phyloP scores from a whole-genome alignment of 1,140 invertebrate species.

The Brachionus rubens region DNA sequence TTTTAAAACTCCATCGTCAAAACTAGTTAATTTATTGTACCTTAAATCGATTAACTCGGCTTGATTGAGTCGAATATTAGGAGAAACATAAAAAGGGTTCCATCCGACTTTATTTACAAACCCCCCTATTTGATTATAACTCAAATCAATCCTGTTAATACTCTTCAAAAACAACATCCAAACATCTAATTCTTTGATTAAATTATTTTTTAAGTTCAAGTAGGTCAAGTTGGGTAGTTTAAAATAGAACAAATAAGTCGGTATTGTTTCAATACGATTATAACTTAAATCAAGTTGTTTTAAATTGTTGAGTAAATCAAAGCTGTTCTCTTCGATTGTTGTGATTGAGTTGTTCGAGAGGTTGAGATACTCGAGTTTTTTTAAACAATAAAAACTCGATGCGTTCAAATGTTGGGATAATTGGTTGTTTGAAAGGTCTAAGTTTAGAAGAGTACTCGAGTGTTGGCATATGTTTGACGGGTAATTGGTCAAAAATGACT shows the following conservation, averaged over 20 bases:
- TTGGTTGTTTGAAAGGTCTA: slow-evolving; percentile 12
- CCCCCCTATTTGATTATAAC: slow-evolving; percentile 12
- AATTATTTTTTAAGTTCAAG: slow-evolving; percentile 1
- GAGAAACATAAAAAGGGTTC: background rate
- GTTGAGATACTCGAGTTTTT: slow-evolving; percentile 9
- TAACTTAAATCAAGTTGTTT: background rate
- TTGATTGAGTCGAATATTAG: background rate
- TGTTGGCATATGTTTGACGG: slow-evolving; percentile 3
- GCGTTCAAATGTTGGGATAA: background rate
- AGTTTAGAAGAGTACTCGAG: background rate
- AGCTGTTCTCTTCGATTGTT: background rate
- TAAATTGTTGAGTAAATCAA: background rate
- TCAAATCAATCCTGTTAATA: slow-evolving; percentile 24
- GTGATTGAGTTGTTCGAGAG: slow-evolving; percentile 26
- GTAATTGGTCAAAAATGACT: background rate
- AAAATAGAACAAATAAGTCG: background rate
- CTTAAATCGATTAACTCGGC: slow-evolving; percentile 2
- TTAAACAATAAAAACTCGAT: background rate
- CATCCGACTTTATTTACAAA: slow-evolving; percentile 3
- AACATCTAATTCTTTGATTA: slow-evolving; percentile 21
- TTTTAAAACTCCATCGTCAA: slow-evolving; percentile 1
- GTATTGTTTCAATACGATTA: slow-evolving; percentile 10
- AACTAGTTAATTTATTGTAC: slow-evolving; percentile 4
- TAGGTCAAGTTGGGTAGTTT: background rate
- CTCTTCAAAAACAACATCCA: slow-evolving; percentile 33